Percentiles rank a stretch among this genome's conserved stretches.
phyloP scores from a whole-genome alignment of 2,113 vertebrate species.

The Nansenia antarctica region DNA sequence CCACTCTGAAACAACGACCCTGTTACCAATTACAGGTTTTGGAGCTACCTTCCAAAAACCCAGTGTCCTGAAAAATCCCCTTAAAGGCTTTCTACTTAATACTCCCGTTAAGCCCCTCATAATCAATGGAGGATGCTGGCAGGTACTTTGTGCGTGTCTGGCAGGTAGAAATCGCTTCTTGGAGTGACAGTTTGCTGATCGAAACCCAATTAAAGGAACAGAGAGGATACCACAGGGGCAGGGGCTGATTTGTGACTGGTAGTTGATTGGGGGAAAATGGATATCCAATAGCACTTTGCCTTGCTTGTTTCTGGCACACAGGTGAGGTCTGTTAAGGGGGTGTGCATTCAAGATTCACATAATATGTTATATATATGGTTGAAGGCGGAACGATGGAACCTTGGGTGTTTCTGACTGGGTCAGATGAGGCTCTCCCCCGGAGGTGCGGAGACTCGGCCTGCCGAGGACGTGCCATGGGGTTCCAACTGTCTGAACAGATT shows the following conservation, averaged over 20 bases:
- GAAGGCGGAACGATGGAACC: neutral
- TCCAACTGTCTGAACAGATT: too few relatives aligned
- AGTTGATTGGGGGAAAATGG: conserved; percentile 42
- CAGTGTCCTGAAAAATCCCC: conserved; percentile 29
- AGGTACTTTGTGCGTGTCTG: conserved; percentile 45
- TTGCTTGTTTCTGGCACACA: conserved; percentile 21
- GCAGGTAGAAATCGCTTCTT: conserved; percentile 38
- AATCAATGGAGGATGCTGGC: conserved; percentile 54
- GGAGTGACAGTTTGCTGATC: conserved; percentile 56
- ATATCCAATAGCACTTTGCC: conserved; percentile 26
- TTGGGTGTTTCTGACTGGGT: conserved; percentile 8
- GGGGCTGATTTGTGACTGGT: conserved; percentile 23
- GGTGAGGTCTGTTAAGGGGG: neutral
- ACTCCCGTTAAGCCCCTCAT: conserved; percentile 37
- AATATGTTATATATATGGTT: neutral
- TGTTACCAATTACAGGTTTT: conserved; percentile 34
- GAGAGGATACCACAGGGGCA: conserved; percentile 9
- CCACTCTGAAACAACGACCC: neutral
- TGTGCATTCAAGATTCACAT: neutral
- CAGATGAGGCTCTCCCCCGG: conserved; percentile 6
- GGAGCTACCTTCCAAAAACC: conserved; percentile 21
- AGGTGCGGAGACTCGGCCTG: too few relatives aligned
- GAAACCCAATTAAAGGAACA: conserved; percentile 61
- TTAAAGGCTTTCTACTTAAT: conserved; percentile 26
- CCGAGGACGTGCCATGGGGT: too few relatives aligned